Evolutionary conservation across 1,140 invertebrate species (phyloP), one percentile per base, ranked within the genome.

Genomic region (Sipha flava): DNA sequence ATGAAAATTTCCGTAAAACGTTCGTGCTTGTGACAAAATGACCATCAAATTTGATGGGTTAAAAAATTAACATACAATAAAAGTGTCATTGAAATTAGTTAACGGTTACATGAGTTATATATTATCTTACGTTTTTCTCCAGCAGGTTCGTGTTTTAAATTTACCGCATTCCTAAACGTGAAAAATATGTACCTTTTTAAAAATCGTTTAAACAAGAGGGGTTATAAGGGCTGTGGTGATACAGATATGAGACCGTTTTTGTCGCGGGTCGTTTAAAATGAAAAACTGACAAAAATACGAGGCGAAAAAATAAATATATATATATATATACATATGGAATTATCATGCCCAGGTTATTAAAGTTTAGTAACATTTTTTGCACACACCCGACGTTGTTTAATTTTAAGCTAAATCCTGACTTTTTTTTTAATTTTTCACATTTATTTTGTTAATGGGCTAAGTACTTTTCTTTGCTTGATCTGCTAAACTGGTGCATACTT

Each of bases 231-330:
- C 37, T 10, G 37, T 5, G 40, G 66, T 43, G 37, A 40, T 43
- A 18, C 47, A 47, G 43, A 47, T 47, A 47, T 47, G 66, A 70
- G 29, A 70, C 23, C 14, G 43, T 70, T 70, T 70, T 70, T 70
- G 66, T 70, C 66, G 66, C 40, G 40, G 66, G 66, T 70, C 66
- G 66, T 47, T 70, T 70, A 70, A 47, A 70, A 70, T 70, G 66
- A 70, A 70, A 70, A 70, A 70, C 66, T 47, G 43, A 47, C 66
- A 18, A 47, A 70, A 43, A 47, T 70, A 47, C 66, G 66, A 70
- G 66, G 66, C 47, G 66, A 29, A 70, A 70, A 70, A 70, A 47
- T n/a, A 40, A 40, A 40, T 40, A 10, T 40, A 10, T 40, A 40
- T 40, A 40, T 10, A 40, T 4, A 10, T 40, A 70, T 47, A 47